Evolutionary conservation across 2,113 vertebrate genomes (phyloP), one percentile per base, ranked within the genome.

Genomic region (Epinephelus lanceolatus): DNA sequence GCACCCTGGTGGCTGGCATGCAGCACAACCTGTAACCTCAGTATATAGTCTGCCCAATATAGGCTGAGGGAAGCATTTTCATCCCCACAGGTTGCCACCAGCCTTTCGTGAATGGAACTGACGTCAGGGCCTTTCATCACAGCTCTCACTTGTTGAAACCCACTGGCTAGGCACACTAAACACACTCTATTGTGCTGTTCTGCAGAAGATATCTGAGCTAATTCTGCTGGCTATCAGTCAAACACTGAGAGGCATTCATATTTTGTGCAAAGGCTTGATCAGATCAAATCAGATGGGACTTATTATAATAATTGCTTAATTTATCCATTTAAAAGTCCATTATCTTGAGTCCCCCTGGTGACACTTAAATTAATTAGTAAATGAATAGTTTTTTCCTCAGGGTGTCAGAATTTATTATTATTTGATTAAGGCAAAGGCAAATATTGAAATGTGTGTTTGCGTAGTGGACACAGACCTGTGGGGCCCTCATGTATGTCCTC

Each of bases 71-170:
- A 87, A 87, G 81, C 89, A 76, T 91, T 92, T 92, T 86, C 67
- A 80, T 88, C 88, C 80, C 76, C 79, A 60, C 88, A 87, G 81
- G 85, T 87, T 87, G 45, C 76, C 78, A 86, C 55, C 84, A 84
- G 74, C 53, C 86, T 86, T 84, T 92, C 72, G 79, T 89, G 91
- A 92, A 91, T 89, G 76, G 90, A 80, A 59, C 84, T 71, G 88
- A 92, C 71, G 68, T 88, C 80, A 86, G 81, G 67, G 72, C 65
- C 79, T 90, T 87, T 91, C 84, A 85, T 81, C 63, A 74, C 57
- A 17, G 80, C 77, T 85, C 62, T 83, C 81, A 80, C 84, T 91
- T 78, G 83, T 82, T 74, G 65, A 87, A 87, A 84, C 86, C 68
- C 81, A 80, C 65, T 15, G 25, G 63, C 62, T 49, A 76, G 84